These are phyloP conservation scores for Drosophila nr. medialis DNA, from an alignment of 2,888 invertebrate genomes.

Conservation along the genomic window DNA sequence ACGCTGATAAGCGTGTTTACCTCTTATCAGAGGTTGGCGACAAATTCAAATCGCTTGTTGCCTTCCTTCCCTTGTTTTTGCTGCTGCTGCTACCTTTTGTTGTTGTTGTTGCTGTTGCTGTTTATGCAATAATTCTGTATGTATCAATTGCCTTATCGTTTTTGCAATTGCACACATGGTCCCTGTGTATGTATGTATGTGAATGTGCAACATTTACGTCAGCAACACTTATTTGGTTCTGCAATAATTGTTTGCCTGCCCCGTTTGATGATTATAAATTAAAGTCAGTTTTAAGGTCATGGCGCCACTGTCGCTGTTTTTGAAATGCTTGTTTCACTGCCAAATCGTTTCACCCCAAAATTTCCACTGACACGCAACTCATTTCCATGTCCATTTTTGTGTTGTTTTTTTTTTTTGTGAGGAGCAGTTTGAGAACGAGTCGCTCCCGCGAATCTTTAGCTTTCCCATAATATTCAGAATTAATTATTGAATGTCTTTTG, in stretches of 20 bases:
- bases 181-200: not conserved
- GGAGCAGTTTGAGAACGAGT: not conserved
- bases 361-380: constrained; percentile 15
- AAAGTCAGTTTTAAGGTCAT: constrained; percentile 63
- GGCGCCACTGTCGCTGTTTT: constrained; percentile 41
- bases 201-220: constrained; percentile 16
- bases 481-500: not conserved
- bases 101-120: constrained; percentile 27
- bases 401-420: not conserved
- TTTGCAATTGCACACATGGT: constrained; percentile 26
- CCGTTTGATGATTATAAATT: constrained; percentile 9
- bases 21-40: constrained; percentile 54
- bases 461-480: not conserved
- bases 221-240: not conserved
- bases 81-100: constrained; percentile 2
- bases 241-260: constrained; percentile 37
- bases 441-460: not conserved
- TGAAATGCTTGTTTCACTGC: constrained; percentile 47
- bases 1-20: constrained; percentile 46
- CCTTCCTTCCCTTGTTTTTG: constrained; percentile 10
- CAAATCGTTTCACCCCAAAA: constrained; percentile 35
- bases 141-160: constrained; percentile 44
- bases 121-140: constrained; percentile 58
- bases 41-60: constrained; percentile 40
- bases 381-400: not conserved